Base-by-base conservation (phyloP, 2,888 invertebrate species). In the Cerceris ruficornis region DNA sequence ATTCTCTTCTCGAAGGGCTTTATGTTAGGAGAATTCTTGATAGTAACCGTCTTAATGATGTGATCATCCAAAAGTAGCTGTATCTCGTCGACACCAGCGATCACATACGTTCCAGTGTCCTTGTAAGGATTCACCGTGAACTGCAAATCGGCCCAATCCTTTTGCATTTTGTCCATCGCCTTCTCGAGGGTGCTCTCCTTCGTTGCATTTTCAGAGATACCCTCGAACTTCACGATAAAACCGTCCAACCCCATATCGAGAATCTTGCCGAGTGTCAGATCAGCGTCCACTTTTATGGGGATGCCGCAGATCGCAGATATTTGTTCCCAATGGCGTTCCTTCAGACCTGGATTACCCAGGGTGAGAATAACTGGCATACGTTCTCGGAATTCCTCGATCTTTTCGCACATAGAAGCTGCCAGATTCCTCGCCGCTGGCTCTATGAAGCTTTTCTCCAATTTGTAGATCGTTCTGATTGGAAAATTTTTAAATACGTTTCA, bases 1-100 rank as follows among this genome's bases (percentile, higher is more conserved):
- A 97, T 96, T 90, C 96, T 95, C 42, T 94, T 94, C 92, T 98
- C 97, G 90, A 99, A 98, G 0, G 98, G 98, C 91, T 98, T 98
- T 81, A 98, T 98, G 88, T 98, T 98, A 0, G 98, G 98, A 0
- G 98, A 98, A 89, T 98, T 98, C 93, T 98, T 97, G 97, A 99
- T 98, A 0, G 98, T 98, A 92, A 98, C 98, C 0, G 98, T 97
- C 93, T 98, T 98, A 14, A 98, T 96, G 82, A 99, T 97, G 90
- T 99, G 98, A 91, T 99, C 99, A 91, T 99, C 99, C 69, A 99
- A 93, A 73, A 98, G 93, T 39, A 98, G 93, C 92, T 99, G 98
- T 88, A 99, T 98, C 89, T 98, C 98, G 92, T 99, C 99, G 6
- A 98, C 95, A 61, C 97, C 95, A 0, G 98, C 96, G 75, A 99